A percentile compares a stretch with the other conserved stretches of the same genome.
These are phyloP conservation scores for Formica exsecta DNA, from an alignment of 1,140 invertebrate species.

Conservation along the genomic window DNA sequence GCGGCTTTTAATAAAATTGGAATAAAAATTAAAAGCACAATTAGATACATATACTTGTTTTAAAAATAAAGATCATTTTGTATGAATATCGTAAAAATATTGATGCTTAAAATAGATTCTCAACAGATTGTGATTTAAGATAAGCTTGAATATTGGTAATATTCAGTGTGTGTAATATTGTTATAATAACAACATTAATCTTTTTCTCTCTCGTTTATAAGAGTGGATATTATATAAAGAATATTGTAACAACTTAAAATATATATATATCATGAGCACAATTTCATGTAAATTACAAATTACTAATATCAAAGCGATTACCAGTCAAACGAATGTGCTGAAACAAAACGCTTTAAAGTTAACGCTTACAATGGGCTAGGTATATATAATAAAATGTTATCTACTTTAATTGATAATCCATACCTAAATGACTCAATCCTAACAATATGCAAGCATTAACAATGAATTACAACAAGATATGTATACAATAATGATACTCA, in stretches of 20 bases:
- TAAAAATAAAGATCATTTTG: neutral
- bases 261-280: conserved; percentile 38
- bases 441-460: conserved; percentile 87
- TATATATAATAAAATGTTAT: conserved; percentile 83
- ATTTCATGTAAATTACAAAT: conserved; percentile 60
- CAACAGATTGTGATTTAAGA: conserved; percentile 18
- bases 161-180: conserved; percentile 46
- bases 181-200: conserved; percentile 11
- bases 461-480: conserved; percentile 87
- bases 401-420: conserved; percentile 86
- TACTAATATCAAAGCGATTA: conserved; percentile 79
- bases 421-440: conserved; percentile 87
- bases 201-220: neutral
- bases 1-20: neutral
- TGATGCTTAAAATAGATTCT: conserved; percentile 1
- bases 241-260: no score
- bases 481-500: conserved; percentile 86
- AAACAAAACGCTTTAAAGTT: conserved; percentile 84
- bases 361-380: conserved; percentile 82
- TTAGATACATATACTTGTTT: conserved; percentile 1
- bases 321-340: conserved; percentile 84
- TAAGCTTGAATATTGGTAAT: conserved; percentile 12
- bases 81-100: neutral
- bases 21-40: conserved; percentile 14
- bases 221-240: conserved; percentile 5